Base-by-base conservation (phyloP, 1,140 invertebrate genomes). In the Danaus melanippus region DNA sequence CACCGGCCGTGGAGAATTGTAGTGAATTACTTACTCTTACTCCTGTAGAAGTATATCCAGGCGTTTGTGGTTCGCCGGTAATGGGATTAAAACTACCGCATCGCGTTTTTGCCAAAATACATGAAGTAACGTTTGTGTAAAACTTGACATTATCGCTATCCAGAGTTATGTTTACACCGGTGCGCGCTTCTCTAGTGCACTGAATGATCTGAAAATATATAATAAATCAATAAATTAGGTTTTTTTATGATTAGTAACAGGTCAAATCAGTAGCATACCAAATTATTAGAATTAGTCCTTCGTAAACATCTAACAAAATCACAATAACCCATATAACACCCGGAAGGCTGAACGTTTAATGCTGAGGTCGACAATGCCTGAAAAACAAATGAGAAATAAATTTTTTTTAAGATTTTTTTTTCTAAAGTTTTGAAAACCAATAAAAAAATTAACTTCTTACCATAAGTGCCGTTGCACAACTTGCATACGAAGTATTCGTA, bases 11-110 rank as follows among this genome's bases (percentile, higher is more conserved):
- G 41, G 88, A 82, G 69, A 89, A 79, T 69, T 89, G 89, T 11
- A 90, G 70, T 43, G 89, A 52, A 46, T 65, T 65, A 57, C 81
- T 88, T 21, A 86, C 60, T 66, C 69, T 74, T 15, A 55, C 53
- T 15, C 70, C 71, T n/a, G 76, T 69, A 12, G 72, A 57, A 6
- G 79, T 79, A 53, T 80, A 76, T 17, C 78, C 79, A 8, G 87
- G 84, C 32, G 79, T 78, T 79, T 90, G 89, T n/a, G 82, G 69
- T 55, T 89, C 86, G n/a, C 89, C 89, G 0, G 88, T 89, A 50
- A 90, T 89, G 12, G 89, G 89, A 76, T 90, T 90, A 67, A 82
- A 89, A 3, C 70, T 71, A 51, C 86, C 79, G 73, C 89, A 90
- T 58, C 89, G 69, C 8, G 88, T 67, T 64, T 84, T 88, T 5